These are phyloP conservation scores for Belonocnema kinseyi DNA, from an alignment of 1,140 invertebrate genomes.

Conservation along the genomic window DNA sequence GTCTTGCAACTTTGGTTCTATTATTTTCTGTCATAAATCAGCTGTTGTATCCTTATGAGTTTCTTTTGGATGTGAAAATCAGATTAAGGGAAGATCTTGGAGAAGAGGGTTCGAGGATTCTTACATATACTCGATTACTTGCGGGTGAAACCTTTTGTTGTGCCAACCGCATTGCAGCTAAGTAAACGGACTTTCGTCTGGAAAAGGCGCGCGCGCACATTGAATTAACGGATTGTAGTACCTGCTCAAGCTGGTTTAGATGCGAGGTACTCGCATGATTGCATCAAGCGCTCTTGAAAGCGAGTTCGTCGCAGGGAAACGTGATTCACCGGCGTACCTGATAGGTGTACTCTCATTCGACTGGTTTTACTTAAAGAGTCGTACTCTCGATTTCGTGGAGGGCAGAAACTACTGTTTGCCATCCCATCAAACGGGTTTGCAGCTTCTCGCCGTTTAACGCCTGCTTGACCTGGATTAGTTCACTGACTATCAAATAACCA, in stretches of 20 bases:
- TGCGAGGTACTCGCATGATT: background rate
- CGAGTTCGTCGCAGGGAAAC: constrained; percentile 50
- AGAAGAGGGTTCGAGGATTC: background rate
- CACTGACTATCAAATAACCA: background rate
- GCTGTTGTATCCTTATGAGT: too few relatives aligned
- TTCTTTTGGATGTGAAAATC: too few relatives aligned
- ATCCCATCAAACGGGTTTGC: constrained; percentile 30
- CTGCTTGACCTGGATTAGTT: constrained; percentile 29
- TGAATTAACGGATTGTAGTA: constrained; percentile 20
- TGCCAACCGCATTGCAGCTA: constrained; percentile 29
- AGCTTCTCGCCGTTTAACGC: background rate
- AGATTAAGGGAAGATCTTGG: background rate
- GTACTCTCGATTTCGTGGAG: constrained; percentile 61
- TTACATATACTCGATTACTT: constrained; percentile 12
- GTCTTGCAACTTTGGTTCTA: too few relatives aligned
- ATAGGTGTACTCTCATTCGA: constrained; percentile 39
- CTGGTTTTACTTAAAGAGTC: constrained; percentile 58
- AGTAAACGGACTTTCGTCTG: constrained; percentile 7
- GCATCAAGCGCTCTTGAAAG: constrained; percentile 40
- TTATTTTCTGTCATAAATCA: too few relatives aligned
- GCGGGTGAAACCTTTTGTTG: constrained; percentile 15
- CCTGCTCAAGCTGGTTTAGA: constrained; percentile 4
- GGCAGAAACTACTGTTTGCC: constrained; percentile 31
- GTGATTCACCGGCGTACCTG: constrained; percentile 48
- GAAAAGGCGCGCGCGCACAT: constrained; percentile 28